Evolutionary conservation across 2,797 vertebrate genomes (phyloP), one percentile per base, ranked within the genome.

Genomic region (Brotula barbata): DNA sequence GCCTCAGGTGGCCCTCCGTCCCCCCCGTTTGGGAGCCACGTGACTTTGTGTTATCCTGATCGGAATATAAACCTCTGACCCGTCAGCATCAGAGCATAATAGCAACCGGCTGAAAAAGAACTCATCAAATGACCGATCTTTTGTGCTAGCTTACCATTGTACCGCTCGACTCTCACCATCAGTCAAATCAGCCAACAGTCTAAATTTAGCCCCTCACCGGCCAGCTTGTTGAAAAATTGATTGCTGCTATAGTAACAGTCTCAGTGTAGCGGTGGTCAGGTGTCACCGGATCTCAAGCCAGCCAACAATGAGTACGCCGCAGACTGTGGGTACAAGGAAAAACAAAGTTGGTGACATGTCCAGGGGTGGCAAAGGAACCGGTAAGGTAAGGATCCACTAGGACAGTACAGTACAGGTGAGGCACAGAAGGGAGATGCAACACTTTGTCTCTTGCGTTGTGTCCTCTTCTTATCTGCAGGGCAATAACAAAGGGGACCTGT

Each of bases 181-280:
- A 8, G 53, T 55, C 64, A 59, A 83, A 81, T 59, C 64, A 58
- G 58, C 52, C 13, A n/a, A 11, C 12, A 58, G 62, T 81, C 77
- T 86, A 87, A 78, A 80, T 77, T 77, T 86, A 86, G 78, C 48
- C 50, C 54, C 60, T 46, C 45, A 33, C 56, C 36, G 75, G 74
- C 73, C 71, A 48, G 73, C 77, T 69, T 80, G 84, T 79, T 89
- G 70, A 88, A 89, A 90, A 83, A 87, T 89, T 82, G 64, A 88
- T 85, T 22, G 86, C 82, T 87, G 77, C 85, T 86, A 89, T 87
- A 81, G 89, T 78, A 88, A 88, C 85, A 64, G 80, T 68, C 57
- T 14, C 54, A 37, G 72, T 81, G 70, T 81, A 75, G 68, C 71
- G 74, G 71, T 66, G 81, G 75, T 85, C 82, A 85, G 79, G 85